A percentile compares a stretch with the other conserved stretches of the same genome.
These are phyloP conservation scores for Ambastaia sidthimunki DNA, from an alignment of 2,797 vertebrate genomes.

Conservation along the genomic window DNA sequence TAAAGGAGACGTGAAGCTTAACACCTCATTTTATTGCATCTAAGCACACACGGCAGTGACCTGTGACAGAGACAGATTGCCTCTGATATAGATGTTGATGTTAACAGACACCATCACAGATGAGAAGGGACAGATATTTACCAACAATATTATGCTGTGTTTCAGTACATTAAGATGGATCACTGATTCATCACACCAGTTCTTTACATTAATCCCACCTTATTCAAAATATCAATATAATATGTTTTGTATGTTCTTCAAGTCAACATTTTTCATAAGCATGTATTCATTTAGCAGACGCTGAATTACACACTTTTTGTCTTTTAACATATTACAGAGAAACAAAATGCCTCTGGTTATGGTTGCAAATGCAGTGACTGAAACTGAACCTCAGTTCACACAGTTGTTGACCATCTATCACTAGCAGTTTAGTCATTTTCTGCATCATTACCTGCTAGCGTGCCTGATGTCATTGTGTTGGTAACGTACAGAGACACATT, in stretches of 20 bases:
- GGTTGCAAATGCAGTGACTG: constrained; percentile 12
- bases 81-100: constrained; percentile 31
- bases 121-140: constrained; percentile 27
- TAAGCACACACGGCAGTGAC: constrained; percentile 15
- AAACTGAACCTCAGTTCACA: constrained; percentile 17
- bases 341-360: constrained; percentile 18
- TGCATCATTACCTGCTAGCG: constrained; percentile 36
- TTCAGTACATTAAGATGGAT: neutral
- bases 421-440: constrained; percentile 9
- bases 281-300: too few relatives aligned
- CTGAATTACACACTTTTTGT: neutral
- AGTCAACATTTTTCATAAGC: constrained; percentile 48
- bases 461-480: constrained; percentile 59
- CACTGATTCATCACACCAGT: constrained; percentile 1
- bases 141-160: neutral
- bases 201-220: neutral
- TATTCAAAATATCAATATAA: too few relatives aligned
- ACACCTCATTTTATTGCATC: constrained; percentile 22
- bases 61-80: constrained; percentile 11
- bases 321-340: constrained; percentile 10
- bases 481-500: constrained; percentile 30
- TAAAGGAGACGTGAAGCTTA: neutral
- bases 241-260: constrained; percentile 56
- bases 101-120: constrained; percentile 28
- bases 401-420: constrained; percentile 5